These are phyloP conservation scores for Ascaphus truei DNA, from an alignment of 2,113 vertebrate genomes.

Conservation along the genomic window DNA sequence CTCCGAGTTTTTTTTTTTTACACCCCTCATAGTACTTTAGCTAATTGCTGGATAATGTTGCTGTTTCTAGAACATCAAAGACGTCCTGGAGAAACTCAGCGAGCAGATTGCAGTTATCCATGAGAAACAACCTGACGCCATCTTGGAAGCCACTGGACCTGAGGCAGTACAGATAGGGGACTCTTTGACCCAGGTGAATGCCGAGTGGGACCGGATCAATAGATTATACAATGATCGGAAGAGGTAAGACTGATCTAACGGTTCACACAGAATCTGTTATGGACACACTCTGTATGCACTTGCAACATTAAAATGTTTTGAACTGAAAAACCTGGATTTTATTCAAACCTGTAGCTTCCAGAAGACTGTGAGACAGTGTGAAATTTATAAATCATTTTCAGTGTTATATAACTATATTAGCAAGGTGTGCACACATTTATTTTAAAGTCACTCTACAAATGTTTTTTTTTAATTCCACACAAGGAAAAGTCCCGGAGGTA, in stretches of 20 bases:
- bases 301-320: too few species aligned
- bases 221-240: constrained; percentile 84
- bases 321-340: too few species aligned
- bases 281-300: too few species aligned
- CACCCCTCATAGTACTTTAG: too few species aligned
- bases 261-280: neutral
- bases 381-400: too few species aligned
- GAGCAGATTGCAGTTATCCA: constrained; percentile 81
- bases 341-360: too few species aligned
- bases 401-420: too few species aligned
- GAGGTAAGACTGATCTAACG: constrained; percentile 63
- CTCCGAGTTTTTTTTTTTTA: neutral
- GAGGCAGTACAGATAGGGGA: constrained; percentile 83
- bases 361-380: neutral
- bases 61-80: constrained; percentile 76
- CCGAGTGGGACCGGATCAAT: constrained; percentile 88
- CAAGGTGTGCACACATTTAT: too few species aligned
- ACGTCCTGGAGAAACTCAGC: constrained; percentile 76
- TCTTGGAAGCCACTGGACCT: constrained; percentile 73
- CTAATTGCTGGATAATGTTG: too few species aligned
- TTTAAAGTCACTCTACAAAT: too few species aligned
- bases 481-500: too few species aligned
- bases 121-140: constrained; percentile 82
- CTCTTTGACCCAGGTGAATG: constrained; percentile 78
- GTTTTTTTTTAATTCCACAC: too few species aligned